Conservation (phyloP, 2,113 vertebrate species). For the Ptychochromis oligacanthus region DNA sequence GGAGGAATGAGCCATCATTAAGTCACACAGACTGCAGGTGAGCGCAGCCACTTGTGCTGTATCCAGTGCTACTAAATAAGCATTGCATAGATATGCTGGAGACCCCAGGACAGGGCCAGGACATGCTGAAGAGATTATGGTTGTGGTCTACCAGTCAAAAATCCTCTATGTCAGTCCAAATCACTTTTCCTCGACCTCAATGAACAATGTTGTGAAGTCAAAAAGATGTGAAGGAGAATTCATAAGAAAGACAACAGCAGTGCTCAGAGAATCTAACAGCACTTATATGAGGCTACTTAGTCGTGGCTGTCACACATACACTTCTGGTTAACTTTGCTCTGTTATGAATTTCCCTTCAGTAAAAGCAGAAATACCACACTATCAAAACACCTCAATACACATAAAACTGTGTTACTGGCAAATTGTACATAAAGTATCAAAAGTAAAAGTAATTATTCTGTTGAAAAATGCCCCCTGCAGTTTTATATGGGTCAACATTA, state of each 20-base stretch:
- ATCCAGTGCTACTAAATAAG: neutral
- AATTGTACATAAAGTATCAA: too few relatives aligned
- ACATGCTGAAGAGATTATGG: neutral
- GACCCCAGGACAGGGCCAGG: neutral
- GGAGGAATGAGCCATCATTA: constrained; percentile 73
- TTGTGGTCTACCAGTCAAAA: neutral
- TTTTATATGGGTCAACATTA: too few relatives aligned
- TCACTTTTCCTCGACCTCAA: neutral
- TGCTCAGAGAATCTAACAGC: neutral
- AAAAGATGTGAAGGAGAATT: neutral
- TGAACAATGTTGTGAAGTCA: neutral
- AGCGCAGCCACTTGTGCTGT: neutral
- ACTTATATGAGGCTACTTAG: neutral
- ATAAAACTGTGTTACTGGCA: too few relatives aligned
- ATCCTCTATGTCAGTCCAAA: neutral
- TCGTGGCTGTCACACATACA: neutral
- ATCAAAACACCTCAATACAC: too few relatives aligned
- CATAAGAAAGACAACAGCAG: too few relatives aligned
- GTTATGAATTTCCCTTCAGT: neutral
- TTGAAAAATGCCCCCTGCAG: too few relatives aligned
- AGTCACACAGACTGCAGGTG: constrained; percentile 39
- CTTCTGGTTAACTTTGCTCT: neutral
- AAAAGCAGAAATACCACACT: too few relatives aligned
- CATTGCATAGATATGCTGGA: neutral
- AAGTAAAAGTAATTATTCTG: too few relatives aligned